These are phyloP conservation scores for Ceyx margarethae DNA, from an alignment of 2,113 vertebrate genomes.

Conservation along the genomic window DNA sequence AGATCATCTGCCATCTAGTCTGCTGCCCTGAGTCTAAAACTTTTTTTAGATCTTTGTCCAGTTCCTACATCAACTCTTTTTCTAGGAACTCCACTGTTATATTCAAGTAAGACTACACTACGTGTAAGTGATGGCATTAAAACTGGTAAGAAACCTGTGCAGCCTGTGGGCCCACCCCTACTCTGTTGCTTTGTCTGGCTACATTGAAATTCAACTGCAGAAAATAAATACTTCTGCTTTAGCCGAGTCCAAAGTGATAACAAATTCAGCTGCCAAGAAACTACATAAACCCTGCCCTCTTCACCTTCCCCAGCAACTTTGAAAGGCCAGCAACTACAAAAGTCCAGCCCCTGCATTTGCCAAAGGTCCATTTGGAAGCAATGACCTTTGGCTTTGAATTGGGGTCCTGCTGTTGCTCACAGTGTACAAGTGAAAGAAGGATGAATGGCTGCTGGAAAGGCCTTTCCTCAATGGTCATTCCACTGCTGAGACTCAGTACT, in stretches of 20 bases:
- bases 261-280: conserved; percentile 12
- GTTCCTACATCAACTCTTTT: not conserved
- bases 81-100: not conserved
- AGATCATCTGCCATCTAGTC: not conserved
- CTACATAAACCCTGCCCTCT: not conserved
- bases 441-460: not conserved
- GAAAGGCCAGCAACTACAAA: not conserved
- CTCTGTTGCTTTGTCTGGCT: not conserved
- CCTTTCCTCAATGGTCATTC: not conserved
- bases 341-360: not conserved
- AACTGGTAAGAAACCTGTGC: not conserved
- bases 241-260: not conserved
- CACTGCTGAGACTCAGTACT: not conserved
- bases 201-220: not conserved
- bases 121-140: not conserved
- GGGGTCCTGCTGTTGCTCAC: not conserved
- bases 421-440: not conserved
- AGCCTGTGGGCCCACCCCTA: not conserved
- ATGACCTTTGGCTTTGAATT: not conserved
- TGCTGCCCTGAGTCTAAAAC: not conserved
- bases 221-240: conserved; percentile 11
- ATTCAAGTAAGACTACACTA: not conserved
- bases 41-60: not conserved
- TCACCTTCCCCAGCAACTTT: not conserved
- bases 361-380: conserved; percentile 6